Percentiles rank a stretch among this genome's conserved stretches.
Conservation (phyloP, 2,113 vertebrate species). For the Eclectus roratus region DNA sequence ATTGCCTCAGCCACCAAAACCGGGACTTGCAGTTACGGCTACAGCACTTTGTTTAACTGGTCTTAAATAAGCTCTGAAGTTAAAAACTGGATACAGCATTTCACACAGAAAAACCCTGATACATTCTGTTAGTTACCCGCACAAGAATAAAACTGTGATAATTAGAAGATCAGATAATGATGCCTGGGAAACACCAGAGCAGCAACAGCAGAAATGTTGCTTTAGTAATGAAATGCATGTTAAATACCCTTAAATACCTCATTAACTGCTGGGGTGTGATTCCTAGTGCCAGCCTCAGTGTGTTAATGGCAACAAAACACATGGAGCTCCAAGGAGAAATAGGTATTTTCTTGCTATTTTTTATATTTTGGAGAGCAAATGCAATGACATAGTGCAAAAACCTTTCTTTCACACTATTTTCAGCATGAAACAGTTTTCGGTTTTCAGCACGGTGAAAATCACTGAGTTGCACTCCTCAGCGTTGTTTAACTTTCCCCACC, state of each 20-base stretch:
- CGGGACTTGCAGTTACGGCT: background rate
- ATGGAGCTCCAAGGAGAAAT: background rate
- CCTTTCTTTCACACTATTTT: background rate
- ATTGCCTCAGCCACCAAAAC: background rate
- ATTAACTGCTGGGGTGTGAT: background rate
- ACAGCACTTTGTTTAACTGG: background rate
- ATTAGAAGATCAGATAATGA: constrained; percentile 14
- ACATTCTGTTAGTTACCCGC: background rate
- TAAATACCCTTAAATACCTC: background rate
- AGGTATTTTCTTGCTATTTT: background rate
- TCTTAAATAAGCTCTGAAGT: background rate
- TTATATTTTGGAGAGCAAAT: background rate
- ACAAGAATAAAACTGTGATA: background rate
- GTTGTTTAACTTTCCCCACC: background rate
- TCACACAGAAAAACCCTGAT: background rate
- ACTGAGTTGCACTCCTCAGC: background rate
- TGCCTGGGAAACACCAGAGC: constrained; percentile 16
- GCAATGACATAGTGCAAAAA: background rate
- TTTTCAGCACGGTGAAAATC: background rate
- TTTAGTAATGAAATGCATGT: constrained; percentile 8
- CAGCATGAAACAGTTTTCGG: background rate
- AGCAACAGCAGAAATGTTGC: background rate
- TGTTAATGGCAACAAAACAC: background rate
- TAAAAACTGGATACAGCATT: background rate
- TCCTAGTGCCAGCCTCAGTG: background rate